These are phyloP conservation scores for Ceratitis capitata DNA, from an alignment of 1,140 invertebrate species.

Conservation along the genomic window DNA sequence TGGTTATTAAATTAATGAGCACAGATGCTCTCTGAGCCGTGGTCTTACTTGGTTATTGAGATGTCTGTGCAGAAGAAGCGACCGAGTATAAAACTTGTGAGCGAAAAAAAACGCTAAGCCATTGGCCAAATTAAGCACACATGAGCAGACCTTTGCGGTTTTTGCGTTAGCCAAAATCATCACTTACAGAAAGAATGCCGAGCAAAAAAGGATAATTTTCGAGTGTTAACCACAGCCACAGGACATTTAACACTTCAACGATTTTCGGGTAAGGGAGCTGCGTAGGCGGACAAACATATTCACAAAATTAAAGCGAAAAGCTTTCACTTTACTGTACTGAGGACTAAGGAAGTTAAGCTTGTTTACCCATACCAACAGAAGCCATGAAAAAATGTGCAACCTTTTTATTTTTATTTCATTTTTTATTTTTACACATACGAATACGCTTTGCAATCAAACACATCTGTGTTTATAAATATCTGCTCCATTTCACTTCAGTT, in stretches of 20 bases:
- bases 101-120: not conserved
- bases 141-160: not conserved
- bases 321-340: no score
- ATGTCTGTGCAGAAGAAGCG: not conserved
- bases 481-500: not conserved
- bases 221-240: constrained; percentile 47
- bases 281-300: not conserved
- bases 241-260: constrained; percentile 61
- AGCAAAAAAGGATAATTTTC: not conserved
- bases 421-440: not conserved
- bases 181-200: not conserved
- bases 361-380: not conserved
- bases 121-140: constrained; percentile 12
- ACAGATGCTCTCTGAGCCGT: not conserved
- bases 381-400: not conserved
- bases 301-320: not conserved
- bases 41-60: not conserved
- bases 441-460: not conserved
- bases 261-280: constrained; percentile 47
- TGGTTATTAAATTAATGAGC: not conserved
- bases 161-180: not conserved
- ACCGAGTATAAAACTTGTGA: not conserved
- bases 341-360: not conserved
- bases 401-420: not conserved
- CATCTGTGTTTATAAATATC: not conserved